These are phyloP conservation scores for Holocentrus rufus DNA, from an alignment of 2,797 vertebrate species.

Conservation along the genomic window DNA sequence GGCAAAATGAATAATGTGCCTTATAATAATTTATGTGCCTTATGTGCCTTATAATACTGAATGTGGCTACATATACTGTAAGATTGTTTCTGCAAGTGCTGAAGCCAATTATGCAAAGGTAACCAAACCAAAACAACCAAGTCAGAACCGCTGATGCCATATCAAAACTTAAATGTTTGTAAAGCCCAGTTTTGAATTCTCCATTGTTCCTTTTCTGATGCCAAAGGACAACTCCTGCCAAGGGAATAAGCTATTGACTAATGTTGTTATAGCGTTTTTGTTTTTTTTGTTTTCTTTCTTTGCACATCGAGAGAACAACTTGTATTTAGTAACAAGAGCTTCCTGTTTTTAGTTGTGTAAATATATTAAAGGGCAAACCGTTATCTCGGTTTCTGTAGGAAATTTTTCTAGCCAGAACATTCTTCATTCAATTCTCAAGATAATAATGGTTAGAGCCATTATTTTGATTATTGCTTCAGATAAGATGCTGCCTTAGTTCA, in stretches of 20 bases:
- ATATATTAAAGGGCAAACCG: neutral
- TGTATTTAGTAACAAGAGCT: conserved; percentile 28
- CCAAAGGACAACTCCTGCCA: conserved; percentile 25
- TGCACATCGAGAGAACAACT: conserved; percentile 16
- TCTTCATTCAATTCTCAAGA: neutral
- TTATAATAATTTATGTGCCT: too few species aligned
- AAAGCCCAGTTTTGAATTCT: neutral
- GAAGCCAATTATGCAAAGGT: conserved; percentile 8
- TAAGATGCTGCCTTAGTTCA: neutral
- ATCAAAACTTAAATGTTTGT: conserved; percentile 29
- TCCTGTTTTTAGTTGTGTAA: conserved; percentile 9
- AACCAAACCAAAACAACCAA: conserved; percentile 22
- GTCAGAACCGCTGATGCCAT: conserved; percentile 29
- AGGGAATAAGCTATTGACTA: conserved; percentile 30
- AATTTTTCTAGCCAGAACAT: neutral
- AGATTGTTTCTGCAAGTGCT: conserved; percentile 20
- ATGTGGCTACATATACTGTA: neutral
- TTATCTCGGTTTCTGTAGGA: conserved; percentile 16
- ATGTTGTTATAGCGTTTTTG: conserved; percentile 24
- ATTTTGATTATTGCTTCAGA: neutral
- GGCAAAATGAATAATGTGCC: neutral
- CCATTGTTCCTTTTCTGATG: conserved; percentile 21
- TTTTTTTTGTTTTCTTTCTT: neutral
- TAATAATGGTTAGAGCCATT: neutral
- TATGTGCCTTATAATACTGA: neutral